Percentiles rank a stretch among this genome's conserved stretches.
These are phyloP conservation scores for Momotus momota DNA, from an alignment of 2,797 vertebrate genomes.

Conservation along the genomic window DNA sequence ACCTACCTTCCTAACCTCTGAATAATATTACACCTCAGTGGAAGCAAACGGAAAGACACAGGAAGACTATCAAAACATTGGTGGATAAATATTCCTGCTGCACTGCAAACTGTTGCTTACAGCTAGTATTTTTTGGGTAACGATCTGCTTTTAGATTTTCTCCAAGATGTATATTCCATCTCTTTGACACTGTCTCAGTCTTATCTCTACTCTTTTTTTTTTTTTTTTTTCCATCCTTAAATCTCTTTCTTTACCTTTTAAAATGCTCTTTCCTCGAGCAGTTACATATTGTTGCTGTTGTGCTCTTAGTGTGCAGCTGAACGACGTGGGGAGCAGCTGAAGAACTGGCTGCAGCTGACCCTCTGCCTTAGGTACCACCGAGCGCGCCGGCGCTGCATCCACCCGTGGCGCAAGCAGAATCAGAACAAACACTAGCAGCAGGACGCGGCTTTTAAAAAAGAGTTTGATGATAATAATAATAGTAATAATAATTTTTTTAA, in stretches of 20 bases:
- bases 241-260: slow-evolving; percentile 52
- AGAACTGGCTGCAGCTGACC: not conserved
- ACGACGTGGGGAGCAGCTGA: not conserved
- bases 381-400: not conserved
- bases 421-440: not conserved
- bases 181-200: slow-evolving; percentile 49
- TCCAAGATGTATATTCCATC: slow-evolving; percentile 52
- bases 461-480: not conserved
- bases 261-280: not conserved
- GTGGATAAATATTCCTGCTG: slow-evolving; percentile 56
- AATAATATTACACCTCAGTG: not conserved
- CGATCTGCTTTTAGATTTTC: slow-evolving; percentile 65
- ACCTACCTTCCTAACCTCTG: not conserved
- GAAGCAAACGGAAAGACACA: not conserved
- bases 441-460: not conserved
- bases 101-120: slow-evolving; percentile 51
- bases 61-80: not conserved
- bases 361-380: not conserved
- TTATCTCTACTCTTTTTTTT: slow-evolving; percentile 48
- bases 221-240: not conserved
- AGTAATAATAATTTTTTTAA: not conserved
- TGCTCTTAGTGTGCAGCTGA: too few relatives aligned
- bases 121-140: slow-evolving; percentile 60
- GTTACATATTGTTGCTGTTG: not conserved
- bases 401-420: accelerated